Percentiles rank a stretch among this genome's conserved stretches.
Conservation (phyloP, 2,797 vertebrate genomes). For the Notoglanidium macrostoma region DNA sequence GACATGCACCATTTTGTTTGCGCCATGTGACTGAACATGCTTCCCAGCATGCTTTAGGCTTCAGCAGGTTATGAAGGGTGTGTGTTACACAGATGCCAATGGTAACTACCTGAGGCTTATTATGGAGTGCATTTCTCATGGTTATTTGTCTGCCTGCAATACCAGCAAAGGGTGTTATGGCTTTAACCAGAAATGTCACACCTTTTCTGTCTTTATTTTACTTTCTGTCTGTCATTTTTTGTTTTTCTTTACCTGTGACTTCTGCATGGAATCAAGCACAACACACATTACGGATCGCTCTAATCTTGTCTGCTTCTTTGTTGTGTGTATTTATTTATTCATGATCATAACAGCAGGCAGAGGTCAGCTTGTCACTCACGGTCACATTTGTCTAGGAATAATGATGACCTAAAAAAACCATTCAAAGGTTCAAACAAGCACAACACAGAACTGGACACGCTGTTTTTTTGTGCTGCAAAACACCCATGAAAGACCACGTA, state of each 20-base stretch:
- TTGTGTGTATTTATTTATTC: slow-evolving; percentile 51
- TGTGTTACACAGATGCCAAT: background rate
- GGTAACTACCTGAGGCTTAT: background rate
- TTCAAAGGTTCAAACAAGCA: background rate
- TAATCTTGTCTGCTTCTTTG: slow-evolving; percentile 12
- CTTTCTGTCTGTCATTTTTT: slow-evolving; percentile 2
- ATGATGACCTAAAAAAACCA: background rate
- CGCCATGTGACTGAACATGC: slow-evolving; percentile 24
- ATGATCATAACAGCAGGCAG: slow-evolving; percentile 9
- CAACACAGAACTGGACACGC: background rate
- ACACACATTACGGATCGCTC: background rate
- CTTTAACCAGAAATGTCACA: slow-evolving; percentile 24
- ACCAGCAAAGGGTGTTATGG: slow-evolving; percentile 17
- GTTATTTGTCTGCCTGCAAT: slow-evolving; percentile 4
- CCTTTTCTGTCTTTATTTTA: background rate
- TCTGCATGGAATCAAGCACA: background rate
- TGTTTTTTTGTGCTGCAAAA: slow-evolving; percentile 7
- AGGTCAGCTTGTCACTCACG: slow-evolving; percentile 10
- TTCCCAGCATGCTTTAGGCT: slow-evolving; percentile 27
- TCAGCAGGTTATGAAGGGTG: background rate
- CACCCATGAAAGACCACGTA: background rate
- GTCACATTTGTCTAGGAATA: background rate
- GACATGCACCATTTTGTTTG: slow-evolving; percentile 21
- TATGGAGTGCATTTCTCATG: slow-evolving; percentile 2
- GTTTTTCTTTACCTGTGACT: background rate